Conservation (phyloP, 2,113 vertebrate species). For the Platichthys stellatus region DNA sequence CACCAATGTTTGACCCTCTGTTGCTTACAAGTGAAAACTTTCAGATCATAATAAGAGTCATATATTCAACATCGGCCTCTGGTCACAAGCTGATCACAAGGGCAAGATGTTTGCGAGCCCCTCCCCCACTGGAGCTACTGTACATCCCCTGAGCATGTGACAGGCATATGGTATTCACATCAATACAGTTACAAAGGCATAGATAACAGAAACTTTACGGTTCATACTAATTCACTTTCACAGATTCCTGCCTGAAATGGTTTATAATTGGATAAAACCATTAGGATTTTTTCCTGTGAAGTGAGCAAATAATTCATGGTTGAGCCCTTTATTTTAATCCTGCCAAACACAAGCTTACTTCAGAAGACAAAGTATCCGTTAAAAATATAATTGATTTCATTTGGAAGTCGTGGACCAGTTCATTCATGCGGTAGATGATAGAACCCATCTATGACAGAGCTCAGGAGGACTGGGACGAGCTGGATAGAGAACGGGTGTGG, state of each 20-base stretch:
- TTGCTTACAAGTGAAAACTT: not conserved
- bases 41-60: not conserved
- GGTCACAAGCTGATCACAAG: constrained; percentile 11
- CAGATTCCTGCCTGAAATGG: not conserved
- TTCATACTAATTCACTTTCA: not conserved
- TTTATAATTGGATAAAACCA: constrained; percentile 4
- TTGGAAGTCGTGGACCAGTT: no score
- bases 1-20: not conserved
- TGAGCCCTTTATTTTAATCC: not conserved
- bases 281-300: not conserved
- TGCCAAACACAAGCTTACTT: no score
- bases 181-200: not conserved
- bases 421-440: no score
- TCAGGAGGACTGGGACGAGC: no score
- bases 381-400: no score
- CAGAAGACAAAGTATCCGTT: no score
- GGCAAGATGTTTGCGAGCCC: not conserved
- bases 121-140: not conserved
- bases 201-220: not conserved
- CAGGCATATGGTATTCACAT: not conserved
- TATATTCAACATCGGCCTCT: not conserved
- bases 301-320: not conserved
- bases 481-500: not conserved
- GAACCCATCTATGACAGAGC: no score
- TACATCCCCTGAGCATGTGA: not conserved